Evolutionary conservation across 2,797 vertebrate species (phyloP), one percentile per base, ranked within the genome.

Genomic region (Loriculus beryllinus): DNA sequence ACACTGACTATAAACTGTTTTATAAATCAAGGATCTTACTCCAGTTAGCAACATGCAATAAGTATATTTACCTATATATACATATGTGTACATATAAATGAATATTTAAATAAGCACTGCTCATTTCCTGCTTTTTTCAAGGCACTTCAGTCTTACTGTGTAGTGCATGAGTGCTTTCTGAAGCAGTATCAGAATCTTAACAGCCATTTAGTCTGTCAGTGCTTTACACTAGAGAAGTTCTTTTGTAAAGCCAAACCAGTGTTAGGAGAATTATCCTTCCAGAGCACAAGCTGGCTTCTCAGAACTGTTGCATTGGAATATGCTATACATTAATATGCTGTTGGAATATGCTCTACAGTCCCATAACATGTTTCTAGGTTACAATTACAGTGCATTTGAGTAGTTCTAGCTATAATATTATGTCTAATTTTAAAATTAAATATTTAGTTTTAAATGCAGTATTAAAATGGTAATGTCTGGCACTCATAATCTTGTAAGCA

Each of bases 91-190:
- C 39, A 40, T 57, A 81, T 7, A 92, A 90, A 79, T 78, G 90
- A 95, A 86, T 94, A 93, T 86, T 95, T 92, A 72, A 76, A 51
- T 62, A 65, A 84, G 17, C 33, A n/a, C 28, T 78, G 19, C 70
- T 92, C 22, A 56, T 93, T 93, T 95, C 71, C 69, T 90, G 42
- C 74, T 83, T 47, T 60, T 83, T 69, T 70, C 74, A 82, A 88
- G n/a, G 67, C 64, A 82, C 94, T 90, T 88, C 70, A 84, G 31
- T 59, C 37, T 64, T 75, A 23, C 63, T 86, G 65, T 78, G 74
- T 59, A 79, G 10, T n/a, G 40, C 49, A 71, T 1, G 42, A 85
- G 72, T 78, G 45, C 42, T 88, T 88, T 91, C 77, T 92, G 20
- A 77, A 96, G 82, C 57, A 92, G 62, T 52, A 70, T 62, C 56